phyloP scores from a whole-genome alignment of 2,113 vertebrate genomes.

The Alosa alosa region DNA sequence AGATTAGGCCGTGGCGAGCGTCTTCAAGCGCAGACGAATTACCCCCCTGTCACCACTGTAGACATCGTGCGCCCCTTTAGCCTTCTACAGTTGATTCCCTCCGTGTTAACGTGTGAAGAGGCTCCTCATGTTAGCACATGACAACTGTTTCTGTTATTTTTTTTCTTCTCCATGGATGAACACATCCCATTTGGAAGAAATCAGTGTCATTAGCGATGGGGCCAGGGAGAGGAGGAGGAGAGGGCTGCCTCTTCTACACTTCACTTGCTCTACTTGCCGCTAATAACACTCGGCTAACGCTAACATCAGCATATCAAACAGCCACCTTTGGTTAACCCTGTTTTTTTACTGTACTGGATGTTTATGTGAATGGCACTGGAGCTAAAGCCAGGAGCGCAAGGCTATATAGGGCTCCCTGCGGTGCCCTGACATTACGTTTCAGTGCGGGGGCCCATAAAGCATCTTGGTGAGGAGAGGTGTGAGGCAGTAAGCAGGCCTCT shows the following conservation, averaged over 20 bases:
- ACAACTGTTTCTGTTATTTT: constrained; percentile 6
- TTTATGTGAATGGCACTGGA: constrained; percentile 20
- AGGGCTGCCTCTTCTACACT: neutral
- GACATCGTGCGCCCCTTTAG: neutral
- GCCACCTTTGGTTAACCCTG: constrained; percentile 27
- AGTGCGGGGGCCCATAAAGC: constrained; percentile 79
- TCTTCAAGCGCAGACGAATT: constrained; percentile 24
- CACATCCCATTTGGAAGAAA: neutral
- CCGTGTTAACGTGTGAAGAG: neutral
- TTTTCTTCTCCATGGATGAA: neutral
- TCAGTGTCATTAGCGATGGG: neutral
- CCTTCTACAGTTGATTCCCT: neutral
- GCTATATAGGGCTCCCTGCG: constrained; percentile 32
- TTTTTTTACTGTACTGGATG: constrained; percentile 22
- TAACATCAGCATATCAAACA: constrained; percentile 36
- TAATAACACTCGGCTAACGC: neutral
- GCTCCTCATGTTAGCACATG: neutral
- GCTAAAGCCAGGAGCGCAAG: constrained; percentile 28
- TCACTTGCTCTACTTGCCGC: neutral
- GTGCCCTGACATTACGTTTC: constrained; percentile 72
- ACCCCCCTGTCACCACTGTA: neutral
- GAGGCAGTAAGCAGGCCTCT: constrained; percentile 76
- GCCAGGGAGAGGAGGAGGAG: neutral
- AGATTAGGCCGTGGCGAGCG: constrained; percentile 26
- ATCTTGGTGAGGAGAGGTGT: constrained; percentile 72